Base-by-base conservation (phyloP, 2,113 vertebrate species). In the Thinocorus orbignyianus region DNA sequence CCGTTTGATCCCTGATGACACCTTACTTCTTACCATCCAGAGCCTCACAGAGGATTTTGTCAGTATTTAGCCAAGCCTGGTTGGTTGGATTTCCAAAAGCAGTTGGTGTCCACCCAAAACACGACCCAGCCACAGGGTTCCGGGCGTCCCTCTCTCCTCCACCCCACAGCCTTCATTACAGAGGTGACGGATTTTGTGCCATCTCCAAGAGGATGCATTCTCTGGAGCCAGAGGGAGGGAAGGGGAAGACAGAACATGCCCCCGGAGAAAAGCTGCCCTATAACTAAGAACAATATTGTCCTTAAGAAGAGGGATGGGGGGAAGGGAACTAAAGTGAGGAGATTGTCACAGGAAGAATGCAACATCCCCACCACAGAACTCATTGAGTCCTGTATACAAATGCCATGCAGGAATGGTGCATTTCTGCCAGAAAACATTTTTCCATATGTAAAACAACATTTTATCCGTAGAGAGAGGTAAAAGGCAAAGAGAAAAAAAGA, bases 371-470 rank as follows among this genome's bases (percentile, higher is more conserved):
- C 57, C 44, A 64, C 77, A 81, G 69, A 42, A 78, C 65, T 71
- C 72, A 93, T 65, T 48, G 41, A 92, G 61, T 84, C 48, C 81
- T 33, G 54, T 2, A 54, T 1, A 54, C 31, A 91, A 90, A 89
- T 20, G 28, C 37, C 78, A 80, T 76, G 30, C 49, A 91, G 73
- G 49, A 96, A 72, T 39, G 11, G 8, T 22, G 9, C n/a, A 25
- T 74, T 96, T 88, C 68, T 96, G 70, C 52, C 72, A 83, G 39
- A 93, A 96, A 66, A 11, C 28, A 79, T 71, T 92, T 92, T 76
- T 85, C 86, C 62, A 73, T 41, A 28, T 6, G 17, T 28, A 77
- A 48, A 37, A 58, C 78, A 91, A 73, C 6, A 61, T 93, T 90
- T 87, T 64, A 81, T 28, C 51, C 48, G 30, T 24, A 84, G 14